Evolutionary conservation across 2,113 vertebrate genomes (phyloP).

Genomic region (Microcebus griseorufus): DNA sequence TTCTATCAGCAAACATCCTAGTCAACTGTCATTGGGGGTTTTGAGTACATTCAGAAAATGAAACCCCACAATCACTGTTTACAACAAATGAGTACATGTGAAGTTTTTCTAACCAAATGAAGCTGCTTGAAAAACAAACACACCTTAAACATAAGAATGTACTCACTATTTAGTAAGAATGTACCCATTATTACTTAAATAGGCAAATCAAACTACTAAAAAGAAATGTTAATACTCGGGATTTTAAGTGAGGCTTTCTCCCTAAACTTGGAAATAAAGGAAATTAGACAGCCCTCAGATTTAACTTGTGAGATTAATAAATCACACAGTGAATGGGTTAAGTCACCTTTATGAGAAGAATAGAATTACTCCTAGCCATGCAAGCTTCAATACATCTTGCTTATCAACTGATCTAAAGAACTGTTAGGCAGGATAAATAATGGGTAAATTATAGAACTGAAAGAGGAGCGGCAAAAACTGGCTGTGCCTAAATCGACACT

Average conservation of each 20-base stretch:
- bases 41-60: slow-evolving; percentile 48
- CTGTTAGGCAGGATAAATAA: neutral
- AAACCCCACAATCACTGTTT: slow-evolving; percentile 8
- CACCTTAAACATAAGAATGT: slow-evolving; percentile 15
- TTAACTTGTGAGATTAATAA: slow-evolving; percentile 38
- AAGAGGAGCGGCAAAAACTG: neutral
- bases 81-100: neutral
- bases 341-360: neutral
- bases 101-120: slow-evolving; percentile 54
- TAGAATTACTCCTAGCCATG: neutral
- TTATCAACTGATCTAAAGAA: neutral
- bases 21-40: slow-evolving; percentile 32
- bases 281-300: neutral
- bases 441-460: neutral
- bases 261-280: slow-evolving; percentile 14
- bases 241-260: slow-evolving; percentile 37
- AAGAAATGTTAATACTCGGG: neutral
- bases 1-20: slow-evolving; percentile 53
- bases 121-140: slow-evolving; percentile 52
- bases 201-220: slow-evolving; percentile 39
- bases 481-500: neutral
- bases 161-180: slow-evolving; percentile 30
- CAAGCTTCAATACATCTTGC: neutral
- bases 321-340: slow-evolving; percentile 28
- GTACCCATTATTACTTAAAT: neutral